phyloP scores from a whole-genome alignment of 2,888 invertebrate species.

The Calameuta pallipes region DNA sequence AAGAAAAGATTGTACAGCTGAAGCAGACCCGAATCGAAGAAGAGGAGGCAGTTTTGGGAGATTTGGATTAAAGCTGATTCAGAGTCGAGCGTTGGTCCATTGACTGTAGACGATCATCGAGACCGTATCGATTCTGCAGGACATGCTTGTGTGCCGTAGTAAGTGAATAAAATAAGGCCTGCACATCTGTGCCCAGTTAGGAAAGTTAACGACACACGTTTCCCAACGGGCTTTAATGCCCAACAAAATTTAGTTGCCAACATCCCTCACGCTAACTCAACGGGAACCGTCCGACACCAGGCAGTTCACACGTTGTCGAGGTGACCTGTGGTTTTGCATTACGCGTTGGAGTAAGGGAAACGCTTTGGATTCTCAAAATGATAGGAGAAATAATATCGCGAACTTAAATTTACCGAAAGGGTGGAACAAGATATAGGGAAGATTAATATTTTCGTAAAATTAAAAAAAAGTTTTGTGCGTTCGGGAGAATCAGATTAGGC shows the following conservation, averaged over 20 bases:
- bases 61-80: neutral
- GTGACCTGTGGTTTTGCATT: neutral
- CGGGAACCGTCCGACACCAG: neutral
- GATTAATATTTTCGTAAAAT: no score
- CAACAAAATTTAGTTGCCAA: neutral
- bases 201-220: neutral
- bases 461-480: no score
- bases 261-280: neutral
- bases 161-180: neutral
- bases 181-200: neutral
- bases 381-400: neutral
- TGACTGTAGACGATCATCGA: neutral
- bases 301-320: neutral
- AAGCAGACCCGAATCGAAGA: neutral
- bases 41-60: neutral
- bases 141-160: no score
- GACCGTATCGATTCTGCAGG: neutral
- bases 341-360: neutral
- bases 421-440: neutral
- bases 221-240: neutral
- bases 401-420: neutral
- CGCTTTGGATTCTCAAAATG: neutral
- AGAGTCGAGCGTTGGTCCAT: neutral
- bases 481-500: no score
- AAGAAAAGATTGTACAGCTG: neutral